Percentiles rank a stretch among this genome's conserved stretches.
phyloP scores from a whole-genome alignment of 1,140 invertebrate genomes.

The Cryptotermes secundus region DNA sequence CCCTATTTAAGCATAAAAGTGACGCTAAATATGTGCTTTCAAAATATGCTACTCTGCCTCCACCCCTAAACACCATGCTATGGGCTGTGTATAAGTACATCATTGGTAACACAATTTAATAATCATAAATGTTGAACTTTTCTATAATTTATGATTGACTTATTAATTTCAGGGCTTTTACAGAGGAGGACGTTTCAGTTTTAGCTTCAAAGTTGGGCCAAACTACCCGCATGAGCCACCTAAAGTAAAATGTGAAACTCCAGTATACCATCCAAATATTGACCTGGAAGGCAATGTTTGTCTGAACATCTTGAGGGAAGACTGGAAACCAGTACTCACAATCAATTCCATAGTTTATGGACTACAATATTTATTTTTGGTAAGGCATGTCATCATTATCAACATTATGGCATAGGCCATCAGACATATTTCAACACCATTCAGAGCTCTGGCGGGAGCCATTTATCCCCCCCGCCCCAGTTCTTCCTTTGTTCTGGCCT shows the following conservation, averaged over 20 bases:
- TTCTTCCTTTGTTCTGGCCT: too few relatives aligned
- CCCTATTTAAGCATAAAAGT: too few relatives aligned
- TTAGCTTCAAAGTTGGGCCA: conserved; percentile 96
- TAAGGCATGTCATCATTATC: conserved; percentile 49
- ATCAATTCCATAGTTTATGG: conserved; percentile 98
- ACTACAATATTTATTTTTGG: conserved; percentile 95
- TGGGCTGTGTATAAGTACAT: too few relatives aligned
- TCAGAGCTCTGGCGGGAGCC: too few relatives aligned
- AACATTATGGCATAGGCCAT: too few relatives aligned
- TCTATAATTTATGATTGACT: conserved; percentile 17
- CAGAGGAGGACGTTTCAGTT: conserved; percentile 88
- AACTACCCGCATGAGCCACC: conserved; percentile 96
- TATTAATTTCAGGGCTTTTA: conserved; percentile 80
- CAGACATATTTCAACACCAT: too few relatives aligned
- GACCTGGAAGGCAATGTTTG: conserved; percentile 94
- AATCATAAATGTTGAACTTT: too few relatives aligned
- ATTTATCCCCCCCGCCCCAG: too few relatives aligned
- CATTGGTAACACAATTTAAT: not conserved
- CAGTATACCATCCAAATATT: conserved; percentile 94
- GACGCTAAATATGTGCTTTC: too few relatives aligned
- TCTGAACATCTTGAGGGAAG: conserved; percentile 92
- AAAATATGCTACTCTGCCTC: too few relatives aligned
- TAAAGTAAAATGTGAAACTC: conserved; percentile 93
- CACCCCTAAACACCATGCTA: too few relatives aligned
- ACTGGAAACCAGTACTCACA: conserved; percentile 98